Evolutionary conservation across 2,797 vertebrate genomes (phyloP).

Genomic region (Sebastes trivittatus): DNA sequence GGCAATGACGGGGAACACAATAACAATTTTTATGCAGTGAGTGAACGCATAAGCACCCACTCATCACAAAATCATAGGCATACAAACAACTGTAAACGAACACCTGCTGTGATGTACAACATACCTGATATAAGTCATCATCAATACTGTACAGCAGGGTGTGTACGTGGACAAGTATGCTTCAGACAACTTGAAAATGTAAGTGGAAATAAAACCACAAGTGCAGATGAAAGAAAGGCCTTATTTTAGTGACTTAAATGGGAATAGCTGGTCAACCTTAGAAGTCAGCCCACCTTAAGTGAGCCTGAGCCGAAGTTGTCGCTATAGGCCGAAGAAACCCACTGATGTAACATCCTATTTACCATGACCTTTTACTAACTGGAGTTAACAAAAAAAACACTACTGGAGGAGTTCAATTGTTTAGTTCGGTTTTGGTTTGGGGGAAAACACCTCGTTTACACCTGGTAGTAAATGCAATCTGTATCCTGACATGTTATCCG

Average conservation of each 20-base stretch:
- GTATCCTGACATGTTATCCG: too few species aligned
- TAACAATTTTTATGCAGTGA: conserved; percentile 68
- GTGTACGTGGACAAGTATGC: background rate
- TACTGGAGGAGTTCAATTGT: too few species aligned
- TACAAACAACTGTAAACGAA: conserved; percentile 55
- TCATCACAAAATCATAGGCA: conserved; percentile 64
- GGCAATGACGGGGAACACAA: conserved; percentile 73
- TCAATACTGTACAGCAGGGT: conserved; percentile 11
- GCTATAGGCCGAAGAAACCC: background rate
- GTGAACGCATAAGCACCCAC: conserved; percentile 65
- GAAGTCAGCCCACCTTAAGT: too few species aligned
- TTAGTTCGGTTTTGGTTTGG: too few species aligned
- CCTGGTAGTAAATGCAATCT: too few species aligned
- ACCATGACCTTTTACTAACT: background rate
- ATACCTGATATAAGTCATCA: conserved; percentile 30
- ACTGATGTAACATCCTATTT: background rate
- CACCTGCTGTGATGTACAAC: conserved; percentile 61
- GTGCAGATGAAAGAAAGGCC: background rate
- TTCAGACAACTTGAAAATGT: conserved; percentile 2
- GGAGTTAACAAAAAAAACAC: background rate
- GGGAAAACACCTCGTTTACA: too few species aligned
- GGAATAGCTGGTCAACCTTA: background rate
- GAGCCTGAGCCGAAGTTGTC: background rate
- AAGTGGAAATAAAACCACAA: conserved; percentile 24
- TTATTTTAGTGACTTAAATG: background rate